Conservation (phyloP, 2,888 invertebrate genomes). For the Erynnis tages region DNA sequence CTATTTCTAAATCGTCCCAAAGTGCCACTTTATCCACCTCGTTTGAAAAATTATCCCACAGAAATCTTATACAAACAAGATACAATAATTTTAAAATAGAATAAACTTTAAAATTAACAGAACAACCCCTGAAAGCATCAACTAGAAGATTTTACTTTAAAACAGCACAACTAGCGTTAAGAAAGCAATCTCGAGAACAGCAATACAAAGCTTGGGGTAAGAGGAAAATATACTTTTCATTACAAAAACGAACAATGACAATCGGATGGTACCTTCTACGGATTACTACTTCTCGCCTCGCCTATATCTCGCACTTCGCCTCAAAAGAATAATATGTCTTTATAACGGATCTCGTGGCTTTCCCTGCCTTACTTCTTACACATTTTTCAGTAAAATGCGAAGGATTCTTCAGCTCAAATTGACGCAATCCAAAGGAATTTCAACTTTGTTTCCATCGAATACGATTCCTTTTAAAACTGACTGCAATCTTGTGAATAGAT, state of each 20-base stretch:
- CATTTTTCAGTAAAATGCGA: constrained; percentile 78
- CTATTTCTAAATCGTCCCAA: too few relatives aligned
- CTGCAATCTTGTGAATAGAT: constrained; percentile 58
- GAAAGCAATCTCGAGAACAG: constrained; percentile 37
- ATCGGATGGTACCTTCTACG: constrained; percentile 73
- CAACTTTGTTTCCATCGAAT: constrained; percentile 35
- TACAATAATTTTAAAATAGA: too few relatives aligned
- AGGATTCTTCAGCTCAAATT: constrained; percentile 61
- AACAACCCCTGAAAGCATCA: not conserved
- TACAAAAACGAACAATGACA: constrained; percentile 71
- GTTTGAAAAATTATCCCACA: too few relatives aligned
- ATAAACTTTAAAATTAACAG: not conserved
- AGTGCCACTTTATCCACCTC: too few relatives aligned
- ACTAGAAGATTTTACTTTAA: constrained; percentile 21
- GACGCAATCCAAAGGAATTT: constrained; percentile 32
- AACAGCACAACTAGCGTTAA: constrained; percentile 30
- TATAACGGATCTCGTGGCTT: constrained; percentile 75
- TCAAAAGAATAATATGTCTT: constrained; percentile 81
- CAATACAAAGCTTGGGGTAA: constrained; percentile 50
- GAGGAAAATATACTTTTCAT: constrained; percentile 74
- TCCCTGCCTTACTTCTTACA: constrained; percentile 73
- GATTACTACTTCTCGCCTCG: constrained; percentile 70
- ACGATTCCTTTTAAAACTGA: constrained; percentile 36
- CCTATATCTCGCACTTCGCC: constrained; percentile 62
- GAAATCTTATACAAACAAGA: too few relatives aligned